These are phyloP conservation scores for Australoheros scitulus DNA, from an alignment of 2,113 vertebrate genomes.

Conservation along the genomic window DNA sequence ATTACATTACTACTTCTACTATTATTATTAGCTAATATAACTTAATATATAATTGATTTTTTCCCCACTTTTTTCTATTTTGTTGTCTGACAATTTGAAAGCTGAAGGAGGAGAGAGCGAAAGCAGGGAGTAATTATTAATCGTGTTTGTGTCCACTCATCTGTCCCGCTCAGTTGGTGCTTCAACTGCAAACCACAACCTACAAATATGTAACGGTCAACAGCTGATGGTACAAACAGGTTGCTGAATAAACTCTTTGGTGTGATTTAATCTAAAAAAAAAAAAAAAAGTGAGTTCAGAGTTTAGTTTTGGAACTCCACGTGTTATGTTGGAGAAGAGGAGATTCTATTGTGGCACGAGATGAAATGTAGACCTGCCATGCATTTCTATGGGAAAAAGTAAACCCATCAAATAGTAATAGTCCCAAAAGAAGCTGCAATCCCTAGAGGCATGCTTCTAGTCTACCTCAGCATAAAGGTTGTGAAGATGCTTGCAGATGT, in stretches of 20 bases:
- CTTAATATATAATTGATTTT: too few relatives aligned
- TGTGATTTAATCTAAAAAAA: neutral
- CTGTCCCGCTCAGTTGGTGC: neutral
- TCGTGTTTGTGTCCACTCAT: neutral
- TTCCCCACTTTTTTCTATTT: too few relatives aligned
- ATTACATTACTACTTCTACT: too few relatives aligned
- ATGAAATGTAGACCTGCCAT: neutral
- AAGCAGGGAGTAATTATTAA: neutral
- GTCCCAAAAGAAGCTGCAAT: neutral
- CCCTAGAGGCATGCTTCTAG: neutral
- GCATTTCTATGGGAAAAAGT: neutral
- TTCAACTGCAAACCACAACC: neutral
- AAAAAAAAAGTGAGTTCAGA: neutral
- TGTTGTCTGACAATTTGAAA: too few relatives aligned
- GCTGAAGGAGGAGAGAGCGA: neutral
- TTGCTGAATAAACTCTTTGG: neutral
- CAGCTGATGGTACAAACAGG: neutral
- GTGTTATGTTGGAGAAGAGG: neutral
- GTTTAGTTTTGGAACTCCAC: neutral
- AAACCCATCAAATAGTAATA: neutral
- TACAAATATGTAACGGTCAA: neutral
- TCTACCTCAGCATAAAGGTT: neutral
- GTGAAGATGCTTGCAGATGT: neutral
- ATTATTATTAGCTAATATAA: too few relatives aligned
- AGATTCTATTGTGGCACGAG: neutral